Conservation (phyloP, 2,797 vertebrate species). For the Adrianichthys oophorus region DNA sequence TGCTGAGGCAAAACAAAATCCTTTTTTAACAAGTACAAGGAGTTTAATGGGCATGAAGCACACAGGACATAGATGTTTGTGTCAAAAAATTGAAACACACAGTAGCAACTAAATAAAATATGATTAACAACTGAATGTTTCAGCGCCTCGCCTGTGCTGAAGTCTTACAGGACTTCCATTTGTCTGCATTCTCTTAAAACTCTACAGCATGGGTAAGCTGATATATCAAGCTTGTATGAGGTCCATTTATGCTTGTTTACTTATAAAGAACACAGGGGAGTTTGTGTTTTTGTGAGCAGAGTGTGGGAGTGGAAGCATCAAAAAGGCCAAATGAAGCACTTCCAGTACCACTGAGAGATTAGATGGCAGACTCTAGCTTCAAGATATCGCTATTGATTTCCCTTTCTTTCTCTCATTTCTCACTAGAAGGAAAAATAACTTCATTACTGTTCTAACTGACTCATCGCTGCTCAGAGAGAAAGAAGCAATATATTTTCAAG, state of each 20-base stretch:
- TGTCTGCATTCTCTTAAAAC: conserved; percentile 40
- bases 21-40: too few relatives aligned
- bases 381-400: conserved; percentile 82
- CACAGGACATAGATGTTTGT: conserved; percentile 25
- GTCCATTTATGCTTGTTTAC: conserved; percentile 70
- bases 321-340: conserved; percentile 81
- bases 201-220: conserved; percentile 36
- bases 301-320: conserved; percentile 72
- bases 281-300: conserved; percentile 65
- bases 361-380: conserved; percentile 74
- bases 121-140: conserved; percentile 48
- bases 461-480: conserved; percentile 64
- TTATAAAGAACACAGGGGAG: conserved; percentile 63
- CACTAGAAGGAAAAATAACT: conserved; percentile 79
- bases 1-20: conserved; percentile 7
- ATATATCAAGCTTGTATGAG: conserved; percentile 53
- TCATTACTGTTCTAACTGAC: conserved; percentile 79
- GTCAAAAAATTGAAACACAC: conserved; percentile 23
- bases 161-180: conserved; percentile 27
- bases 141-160: conserved; percentile 30
- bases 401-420: conserved; percentile 75
- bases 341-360: conserved; percentile 78
- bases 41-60: conserved; percentile 35
- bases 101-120: conserved; percentile 49
- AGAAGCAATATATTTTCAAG: conserved; percentile 74